Evolutionary conservation across 1,140 invertebrate species (phyloP).

Genomic region (Aradophagus sp.): DNA sequence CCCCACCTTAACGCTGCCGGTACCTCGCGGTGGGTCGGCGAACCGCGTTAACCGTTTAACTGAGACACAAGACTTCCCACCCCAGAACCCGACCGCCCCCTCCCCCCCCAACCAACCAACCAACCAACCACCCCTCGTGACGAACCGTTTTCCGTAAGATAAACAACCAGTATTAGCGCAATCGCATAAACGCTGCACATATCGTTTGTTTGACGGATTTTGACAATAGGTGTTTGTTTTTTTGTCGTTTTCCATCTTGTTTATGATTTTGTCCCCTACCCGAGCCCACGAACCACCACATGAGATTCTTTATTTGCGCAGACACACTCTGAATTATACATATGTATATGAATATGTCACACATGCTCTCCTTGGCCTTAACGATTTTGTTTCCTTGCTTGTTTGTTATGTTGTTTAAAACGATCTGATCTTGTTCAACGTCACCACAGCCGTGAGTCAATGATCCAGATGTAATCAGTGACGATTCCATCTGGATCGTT

Average conservation of each 20-base stretch:
- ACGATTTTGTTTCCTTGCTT: conserved; percentile 36
- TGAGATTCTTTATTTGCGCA: conserved; percentile 50
- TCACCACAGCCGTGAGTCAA: conserved; percentile 25
- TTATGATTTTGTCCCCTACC: neutral
- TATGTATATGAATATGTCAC: too few relatives aligned
- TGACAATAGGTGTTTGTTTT: conserved; percentile 32
- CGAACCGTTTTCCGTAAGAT: conserved; percentile 1
- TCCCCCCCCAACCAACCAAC: too few relatives aligned
- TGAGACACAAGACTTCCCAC: conserved; percentile 23
- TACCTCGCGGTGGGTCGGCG: conserved; percentile 11
- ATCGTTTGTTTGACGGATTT: conserved; percentile 27
- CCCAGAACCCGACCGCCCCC: conserved; percentile 1
- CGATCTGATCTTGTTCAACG: conserved; percentile 33
- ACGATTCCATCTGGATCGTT: conserved; percentile 34
- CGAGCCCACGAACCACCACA: conserved; percentile 11
- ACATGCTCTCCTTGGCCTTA: conserved; percentile 4
- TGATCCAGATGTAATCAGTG: conserved; percentile 22
- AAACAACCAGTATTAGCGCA: conserved; percentile 30
- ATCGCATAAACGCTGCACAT: conserved; percentile 13
- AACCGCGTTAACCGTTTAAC: conserved; percentile 16
- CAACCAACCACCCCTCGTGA: too few relatives aligned
- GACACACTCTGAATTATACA: conserved; percentile 15
- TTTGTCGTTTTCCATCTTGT: conserved; percentile 4
- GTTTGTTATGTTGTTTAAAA: conserved; percentile 44
- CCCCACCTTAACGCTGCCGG: conserved; percentile 17